Conservation (phyloP, 1,140 invertebrate genomes). For the Chrysopa pallens region DNA sequence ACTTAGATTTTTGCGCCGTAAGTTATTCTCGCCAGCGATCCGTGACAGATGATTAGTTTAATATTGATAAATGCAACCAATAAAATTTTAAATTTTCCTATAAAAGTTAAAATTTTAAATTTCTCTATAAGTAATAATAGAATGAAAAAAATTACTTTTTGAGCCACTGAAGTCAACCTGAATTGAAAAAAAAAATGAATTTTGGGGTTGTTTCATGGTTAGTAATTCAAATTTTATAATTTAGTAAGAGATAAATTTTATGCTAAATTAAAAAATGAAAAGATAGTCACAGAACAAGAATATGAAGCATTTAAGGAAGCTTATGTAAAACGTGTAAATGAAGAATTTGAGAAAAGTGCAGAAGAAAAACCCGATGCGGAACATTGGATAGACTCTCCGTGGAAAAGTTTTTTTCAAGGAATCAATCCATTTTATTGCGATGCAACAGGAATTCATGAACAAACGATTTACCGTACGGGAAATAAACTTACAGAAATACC, state of each 20-base stretch:
- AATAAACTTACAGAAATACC: slow-evolving; percentile 45
- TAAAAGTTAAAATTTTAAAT: no score
- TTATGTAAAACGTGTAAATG: slow-evolving; percentile 57
- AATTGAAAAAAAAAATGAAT: no score
- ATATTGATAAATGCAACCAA: no score
- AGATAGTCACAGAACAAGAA: slow-evolving; percentile 49
- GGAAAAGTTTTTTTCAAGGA: slow-evolving; percentile 38
- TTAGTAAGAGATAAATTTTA: slow-evolving; percentile 46
- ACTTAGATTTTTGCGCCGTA: no score
- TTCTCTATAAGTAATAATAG: no score
- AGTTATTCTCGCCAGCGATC: no score
- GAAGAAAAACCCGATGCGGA: slow-evolving; percentile 27
- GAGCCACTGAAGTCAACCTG: no score
- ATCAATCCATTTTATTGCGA: slow-evolving; percentile 23
- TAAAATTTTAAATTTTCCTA: no score
- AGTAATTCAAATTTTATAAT: no score
- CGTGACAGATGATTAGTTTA: no score
- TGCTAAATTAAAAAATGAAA: slow-evolving; percentile 54
- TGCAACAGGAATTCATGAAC: slow-evolving; percentile 47
- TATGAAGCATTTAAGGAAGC: slow-evolving; percentile 40
- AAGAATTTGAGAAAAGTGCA: slow-evolving; percentile 54
- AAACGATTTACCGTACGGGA: slow-evolving; percentile 45
- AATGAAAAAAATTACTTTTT: no score
- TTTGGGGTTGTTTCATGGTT: no score
- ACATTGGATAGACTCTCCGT: slow-evolving; percentile 71